phyloP scores from a whole-genome alignment of 2,797 vertebrate species.

The Hirundo rustica region DNA sequence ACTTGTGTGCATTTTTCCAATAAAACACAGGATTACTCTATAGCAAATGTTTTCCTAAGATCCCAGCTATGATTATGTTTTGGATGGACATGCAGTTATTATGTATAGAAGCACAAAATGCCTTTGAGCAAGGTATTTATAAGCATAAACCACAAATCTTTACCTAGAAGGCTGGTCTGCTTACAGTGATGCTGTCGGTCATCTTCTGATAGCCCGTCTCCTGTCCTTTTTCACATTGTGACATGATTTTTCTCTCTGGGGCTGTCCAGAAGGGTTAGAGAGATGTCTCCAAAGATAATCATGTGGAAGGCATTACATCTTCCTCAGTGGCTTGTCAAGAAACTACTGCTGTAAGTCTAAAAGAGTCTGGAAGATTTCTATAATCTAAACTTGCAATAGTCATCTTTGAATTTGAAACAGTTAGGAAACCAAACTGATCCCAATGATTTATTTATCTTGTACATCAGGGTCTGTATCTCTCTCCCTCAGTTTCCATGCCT shows the following conservation, averaged over 20 bases:
- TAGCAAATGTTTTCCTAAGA: neutral
- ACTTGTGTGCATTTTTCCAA: neutral
- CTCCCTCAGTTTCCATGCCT: neutral
- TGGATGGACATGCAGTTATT: neutral
- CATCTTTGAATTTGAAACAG: neutral
- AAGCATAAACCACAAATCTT: conserved; percentile 29
- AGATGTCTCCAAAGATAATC: conserved; percentile 28
- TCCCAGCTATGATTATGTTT: neutral
- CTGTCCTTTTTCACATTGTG: neutral
- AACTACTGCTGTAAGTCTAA: neutral
- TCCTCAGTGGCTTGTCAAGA: conserved; percentile 48
- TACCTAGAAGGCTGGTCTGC: conserved; percentile 48
- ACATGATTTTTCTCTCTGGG: conserved; percentile 49
- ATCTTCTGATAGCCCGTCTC: conserved; percentile 9
- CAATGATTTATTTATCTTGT: neutral
- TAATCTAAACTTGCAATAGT: neutral
- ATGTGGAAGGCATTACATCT: conserved; percentile 55
- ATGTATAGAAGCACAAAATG: neutral
- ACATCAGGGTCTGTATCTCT: neutral
- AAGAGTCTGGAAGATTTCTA: neutral
- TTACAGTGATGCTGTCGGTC: neutral
- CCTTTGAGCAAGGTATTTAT: conserved; percentile 1
- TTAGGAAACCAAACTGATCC: neutral
- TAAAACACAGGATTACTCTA: neutral
- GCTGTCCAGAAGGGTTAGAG: conserved; percentile 37